Evolutionary conservation across 37 sponge, comb jelly and placozoan genomes (phyloP).

Genomic region (Agelas oroides): DNA sequence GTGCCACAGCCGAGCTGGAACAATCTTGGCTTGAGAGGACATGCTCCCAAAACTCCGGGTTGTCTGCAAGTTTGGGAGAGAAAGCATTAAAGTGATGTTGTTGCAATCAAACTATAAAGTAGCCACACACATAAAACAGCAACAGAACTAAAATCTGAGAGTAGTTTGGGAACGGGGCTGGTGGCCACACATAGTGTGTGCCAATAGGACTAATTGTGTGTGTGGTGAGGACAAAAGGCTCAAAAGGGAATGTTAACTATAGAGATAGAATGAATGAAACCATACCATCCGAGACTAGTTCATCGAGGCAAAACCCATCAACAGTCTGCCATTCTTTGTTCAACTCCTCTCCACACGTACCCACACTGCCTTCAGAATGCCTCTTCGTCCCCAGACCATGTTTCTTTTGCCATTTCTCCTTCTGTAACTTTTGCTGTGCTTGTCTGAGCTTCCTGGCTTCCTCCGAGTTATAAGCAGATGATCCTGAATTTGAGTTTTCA

Average conservation of each 20-base stretch:
- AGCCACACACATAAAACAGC: too few species aligned
- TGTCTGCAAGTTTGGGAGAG: conserved; percentile 23
- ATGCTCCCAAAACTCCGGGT: conserved; percentile 56
- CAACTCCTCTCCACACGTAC: not conserved
- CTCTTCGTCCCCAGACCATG: not conserved
- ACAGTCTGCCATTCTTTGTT: not conserved
- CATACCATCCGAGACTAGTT: conserved; percentile 42
- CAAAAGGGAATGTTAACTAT: too few species aligned
- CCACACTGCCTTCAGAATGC: conserved; percentile 1
- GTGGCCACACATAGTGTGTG: too few species aligned
- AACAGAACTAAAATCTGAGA: too few species aligned
- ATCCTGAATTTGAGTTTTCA: not conserved
- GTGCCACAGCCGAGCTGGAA: not conserved
- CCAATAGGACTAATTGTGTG: too few species aligned
- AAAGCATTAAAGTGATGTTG: not conserved
- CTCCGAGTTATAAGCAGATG: not conserved
- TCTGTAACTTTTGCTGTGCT: conserved; percentile 45
- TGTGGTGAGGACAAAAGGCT: too few species aligned
- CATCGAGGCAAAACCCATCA: not conserved
- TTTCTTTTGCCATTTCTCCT: conserved; percentile 56
- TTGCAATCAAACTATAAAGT: too few species aligned
- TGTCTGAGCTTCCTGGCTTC: conserved; percentile 31
- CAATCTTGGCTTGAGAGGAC: conserved; percentile 41
- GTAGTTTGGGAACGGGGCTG: too few species aligned
- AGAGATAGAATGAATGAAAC: not conserved